Base-by-base conservation (phyloP, 2,888 invertebrate species). In the Diarsia rubi region DNA sequence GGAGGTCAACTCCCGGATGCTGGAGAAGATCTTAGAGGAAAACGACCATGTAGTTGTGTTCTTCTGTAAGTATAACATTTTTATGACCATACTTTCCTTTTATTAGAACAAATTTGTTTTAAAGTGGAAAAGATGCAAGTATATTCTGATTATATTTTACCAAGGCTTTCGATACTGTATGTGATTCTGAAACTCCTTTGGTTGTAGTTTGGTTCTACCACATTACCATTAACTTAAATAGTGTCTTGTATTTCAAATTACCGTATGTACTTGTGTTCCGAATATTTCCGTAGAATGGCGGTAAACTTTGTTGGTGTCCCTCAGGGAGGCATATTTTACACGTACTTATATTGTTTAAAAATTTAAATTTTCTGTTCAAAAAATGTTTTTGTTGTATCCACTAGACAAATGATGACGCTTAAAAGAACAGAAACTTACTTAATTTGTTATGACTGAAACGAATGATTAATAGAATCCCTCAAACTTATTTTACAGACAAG, bases 21-120 rank as follows among this genome's bases (percentile, higher is more conserved):
- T 99, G 92, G 99, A 99, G 90, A 99, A 98, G 91, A 98, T 99
- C 85, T 96, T 99, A 81, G 97, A 98, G 79, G 98, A 98, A 92
- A 98, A 98, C 87, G 98, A 98, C 88, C 98, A 98, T 90, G 98
- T 99, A 67, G 99, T 99, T 65, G 99, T 99, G 27, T 98, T 99
- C 93, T 99, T 99, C 97, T 99, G 99, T 99, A 97, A 98, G 98
- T 97, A 81, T 82, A 69, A 42, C 66, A 24, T 57, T 31, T 47
- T 27, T 24, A 49, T 66, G 2, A 44, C 4, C 16, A 62, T 60
- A 31, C 11, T 24, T 44, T 19, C 5, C 19, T 49, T 42, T 37
- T 52, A 6, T 42, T 37, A 47, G 0, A 4, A 49, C 21, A 16
- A n/a, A 21, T 19, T 16, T 14, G 42, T 69, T 14, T 5, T 6